Conservation (phyloP, 2,888 invertebrate species). For the Hirtodrosophila duncani region DNA sequence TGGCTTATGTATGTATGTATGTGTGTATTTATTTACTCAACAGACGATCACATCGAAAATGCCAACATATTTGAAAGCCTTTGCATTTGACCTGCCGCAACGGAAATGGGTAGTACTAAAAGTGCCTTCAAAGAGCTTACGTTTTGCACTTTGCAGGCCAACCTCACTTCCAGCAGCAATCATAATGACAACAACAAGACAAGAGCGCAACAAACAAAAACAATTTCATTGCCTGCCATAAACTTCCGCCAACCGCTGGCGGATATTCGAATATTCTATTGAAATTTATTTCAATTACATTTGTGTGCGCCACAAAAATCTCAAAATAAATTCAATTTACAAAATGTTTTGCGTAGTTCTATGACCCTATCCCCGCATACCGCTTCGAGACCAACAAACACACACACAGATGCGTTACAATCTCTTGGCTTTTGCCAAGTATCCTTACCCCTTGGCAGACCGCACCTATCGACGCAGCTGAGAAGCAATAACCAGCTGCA, state of each 20-base stretch:
- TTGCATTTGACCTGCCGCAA: conserved; percentile 61
- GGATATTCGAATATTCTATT: conserved; percentile 69
- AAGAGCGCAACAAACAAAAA: conserved; percentile 23
- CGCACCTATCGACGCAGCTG: too few relatives aligned
- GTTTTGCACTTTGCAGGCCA: neutral
- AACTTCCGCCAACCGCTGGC: conserved; percentile 52
- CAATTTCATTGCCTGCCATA: conserved; percentile 53
- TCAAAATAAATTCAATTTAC: conserved; percentile 64
- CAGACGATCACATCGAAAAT: too few relatives aligned
- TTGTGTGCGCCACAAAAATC: conserved; percentile 36
- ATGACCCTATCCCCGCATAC: neutral
- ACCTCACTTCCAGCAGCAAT: conserved; percentile 6
- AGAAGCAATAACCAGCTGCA: conserved; percentile 9
- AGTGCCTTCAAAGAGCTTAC: conserved; percentile 23
- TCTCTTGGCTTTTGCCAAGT: conserved; percentile 12
- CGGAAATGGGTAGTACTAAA: too few relatives aligned
- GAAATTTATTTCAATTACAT: conserved; percentile 71
- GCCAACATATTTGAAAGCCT: conserved; percentile 13
- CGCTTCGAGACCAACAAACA: neutral
- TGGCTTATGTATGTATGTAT: conserved; percentile 10
- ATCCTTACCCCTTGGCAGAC: neutral
- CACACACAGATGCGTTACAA: conserved; percentile 26
- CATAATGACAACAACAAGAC: neutral
- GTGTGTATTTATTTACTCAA: conserved; percentile 29
- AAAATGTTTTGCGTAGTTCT: conserved; percentile 69